Conservation (phyloP, 2,113 vertebrate species). For the Petromus typicus region DNA sequence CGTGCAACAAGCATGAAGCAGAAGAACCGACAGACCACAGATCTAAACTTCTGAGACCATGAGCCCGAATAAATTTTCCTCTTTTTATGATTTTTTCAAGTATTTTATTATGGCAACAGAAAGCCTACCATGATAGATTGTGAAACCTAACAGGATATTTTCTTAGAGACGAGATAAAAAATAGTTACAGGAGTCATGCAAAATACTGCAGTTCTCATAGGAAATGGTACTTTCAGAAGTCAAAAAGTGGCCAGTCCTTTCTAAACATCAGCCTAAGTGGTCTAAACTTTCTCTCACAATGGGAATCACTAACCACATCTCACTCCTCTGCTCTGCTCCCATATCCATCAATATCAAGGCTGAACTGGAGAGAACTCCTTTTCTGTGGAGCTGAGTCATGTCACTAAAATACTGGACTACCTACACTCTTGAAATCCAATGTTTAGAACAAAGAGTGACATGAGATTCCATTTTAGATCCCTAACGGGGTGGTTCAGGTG, state of each 20-base stretch:
- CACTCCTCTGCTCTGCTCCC: not conserved
- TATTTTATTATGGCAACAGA: not conserved
- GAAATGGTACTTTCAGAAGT: not conserved
- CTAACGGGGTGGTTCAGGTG: not conserved
- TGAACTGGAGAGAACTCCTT: constrained; percentile 3
- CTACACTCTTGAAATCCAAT: not conserved
- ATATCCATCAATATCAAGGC: not conserved
- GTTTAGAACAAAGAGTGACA: not conserved
- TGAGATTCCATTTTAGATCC: not conserved
- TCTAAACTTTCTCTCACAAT: not conserved
- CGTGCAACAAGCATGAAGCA: not conserved
- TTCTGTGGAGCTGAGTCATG: not conserved
- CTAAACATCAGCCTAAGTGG: not conserved
- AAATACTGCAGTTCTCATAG: not conserved
- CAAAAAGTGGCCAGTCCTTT: not conserved
- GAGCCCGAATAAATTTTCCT: not conserved
- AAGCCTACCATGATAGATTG: not conserved
- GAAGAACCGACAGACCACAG: too few relatives aligned
- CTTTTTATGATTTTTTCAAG: not conserved
- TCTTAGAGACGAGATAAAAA: constrained; percentile 11
- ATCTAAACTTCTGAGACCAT: not conserved
- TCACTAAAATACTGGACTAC: not conserved
- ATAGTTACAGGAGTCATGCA: not conserved
- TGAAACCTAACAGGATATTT: not conserved
- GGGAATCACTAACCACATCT: not conserved